phyloP scores from a whole-genome alignment of 1,140 invertebrate species.

The Teleopsis dalmanni region DNA sequence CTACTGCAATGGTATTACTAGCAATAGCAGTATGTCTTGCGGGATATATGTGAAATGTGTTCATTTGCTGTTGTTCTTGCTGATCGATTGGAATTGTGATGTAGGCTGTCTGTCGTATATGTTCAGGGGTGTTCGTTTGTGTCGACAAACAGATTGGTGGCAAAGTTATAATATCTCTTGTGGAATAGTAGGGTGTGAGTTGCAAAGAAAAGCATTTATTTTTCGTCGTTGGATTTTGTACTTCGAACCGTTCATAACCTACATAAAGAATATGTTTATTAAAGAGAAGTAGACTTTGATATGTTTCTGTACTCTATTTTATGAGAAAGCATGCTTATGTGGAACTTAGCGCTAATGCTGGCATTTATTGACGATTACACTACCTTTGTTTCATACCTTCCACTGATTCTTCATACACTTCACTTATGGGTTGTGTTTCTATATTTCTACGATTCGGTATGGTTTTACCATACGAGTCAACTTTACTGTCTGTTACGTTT shows the following conservation, averaged over 20 bases:
- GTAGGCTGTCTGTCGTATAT: too few relatives aligned
- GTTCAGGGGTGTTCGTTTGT: too few relatives aligned
- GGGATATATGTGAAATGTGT: too few relatives aligned
- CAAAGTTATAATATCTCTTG: too few relatives aligned
- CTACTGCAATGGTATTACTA: too few relatives aligned
- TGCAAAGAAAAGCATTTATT: neutral
- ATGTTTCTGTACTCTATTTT: neutral
- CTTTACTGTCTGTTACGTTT: constrained; percentile 6
- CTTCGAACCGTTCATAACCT: neutral
- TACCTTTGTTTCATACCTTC: constrained; percentile 45
- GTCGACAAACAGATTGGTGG: too few relatives aligned
- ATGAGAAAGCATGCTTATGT: neutral
- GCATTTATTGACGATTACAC: constrained; percentile 25
- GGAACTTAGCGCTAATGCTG: constrained; percentile 2
- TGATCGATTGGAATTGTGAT: too few relatives aligned
- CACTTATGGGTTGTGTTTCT: constrained; percentile 25
- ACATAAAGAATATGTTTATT: neutral
- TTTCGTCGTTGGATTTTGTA: neutral
- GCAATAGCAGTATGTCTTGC: too few relatives aligned
- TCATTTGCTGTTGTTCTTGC: too few relatives aligned
- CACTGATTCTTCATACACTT: constrained; percentile 37
- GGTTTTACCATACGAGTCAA: constrained; percentile 8
- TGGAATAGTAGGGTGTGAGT: too few relatives aligned
- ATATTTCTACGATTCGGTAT: neutral
- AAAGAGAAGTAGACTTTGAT: too few relatives aligned